Base-by-base conservation (phyloP, 2,888 invertebrate species). In the Sepiola atlantica region DNA sequence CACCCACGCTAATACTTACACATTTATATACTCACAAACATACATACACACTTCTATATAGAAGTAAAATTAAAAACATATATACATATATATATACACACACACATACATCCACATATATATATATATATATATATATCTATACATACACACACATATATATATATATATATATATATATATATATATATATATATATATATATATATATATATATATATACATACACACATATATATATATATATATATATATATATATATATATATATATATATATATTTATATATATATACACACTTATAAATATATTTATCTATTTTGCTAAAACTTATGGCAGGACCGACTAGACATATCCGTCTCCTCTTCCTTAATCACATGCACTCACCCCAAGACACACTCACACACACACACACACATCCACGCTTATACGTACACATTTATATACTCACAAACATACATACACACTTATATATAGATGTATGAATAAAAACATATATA, bases 121-220 rank as follows among this genome's bases (percentile, higher is more conserved):
- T 77, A 77, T 77, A 77, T 77, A 77, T 77, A 77, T 77, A 77
- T 77, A 77, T 77, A 24, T 77, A 24, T 77, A 77, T 77, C 18
- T 77, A 77, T 77, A 77, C 24, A 77, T 77, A 77, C 24, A 77
- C 24, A 24, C 24, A 77, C 24, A 77, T 77, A 24, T 77, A 24
- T 77, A 24, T 77, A 24, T 77, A 77, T 77, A 77, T 77, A 77
- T 77, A 77, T 77, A 77, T 77, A 24, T 77, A 77, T 77, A 77
- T 77, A 77, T 77, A 77, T 77, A 77, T 77, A 77, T 77, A 24
- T 77, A 77, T 77, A 77, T 77, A 24, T 77, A 77, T 77, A 77
- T 77, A 77, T 77, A 77, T 77, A 77, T 77, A 77, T 24, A 77
- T 77, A 77, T 77, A 77, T 21, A 77, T 77, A 24, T 77, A 77